Evolutionary conservation across 2,888 invertebrate genomes (phyloP), one percentile per base, ranked within the genome.

Genomic region (Phortica okadai): DNA sequence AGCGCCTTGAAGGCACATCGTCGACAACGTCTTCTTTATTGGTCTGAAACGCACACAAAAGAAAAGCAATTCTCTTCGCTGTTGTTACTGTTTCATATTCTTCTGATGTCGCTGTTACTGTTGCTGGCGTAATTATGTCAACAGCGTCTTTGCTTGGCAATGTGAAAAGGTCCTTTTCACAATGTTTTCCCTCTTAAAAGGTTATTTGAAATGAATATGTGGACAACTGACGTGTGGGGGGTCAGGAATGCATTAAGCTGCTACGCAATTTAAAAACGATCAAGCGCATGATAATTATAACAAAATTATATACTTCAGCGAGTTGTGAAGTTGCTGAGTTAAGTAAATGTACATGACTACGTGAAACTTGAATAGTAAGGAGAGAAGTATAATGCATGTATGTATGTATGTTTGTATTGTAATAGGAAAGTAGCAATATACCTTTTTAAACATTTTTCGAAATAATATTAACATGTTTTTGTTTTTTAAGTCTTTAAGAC

Each of bases 61-160:
- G 59, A 21, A 59, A 59, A 59, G 59, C 59, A 59, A 59, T 59
- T 59, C 7, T 59, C 14, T 7, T 59, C 59, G 59, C 59, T n/a
- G 59, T 59, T 59, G 10, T 50, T 50, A 6, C 1, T 50, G 3
- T 50, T 50, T 8, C 50, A 11, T 50, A 11, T 50, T 50, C 0
- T 50, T 14, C n/a, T n/a, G 50, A 8, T 2, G 50, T n/a, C 59
- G 50, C 3, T 14, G 50, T 50, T 50, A 14, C 50, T 50, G 50
- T 50, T n/a, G 59, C 59, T 59, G 59, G 59, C 59, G 14, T 59
- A 59, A 59, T 59, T 59, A 59, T 59, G 59, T 59, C 59, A 59
- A 59, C 59, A n/a, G 7, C 59, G 59, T 21, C 7, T 59, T n/a
- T 1, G 7, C 16, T 58, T 59, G n/a, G 59, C 7, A 59, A 59